Base-by-base conservation (phyloP, 2,888 invertebrate species). In the Camptogramma bilineatum region DNA sequence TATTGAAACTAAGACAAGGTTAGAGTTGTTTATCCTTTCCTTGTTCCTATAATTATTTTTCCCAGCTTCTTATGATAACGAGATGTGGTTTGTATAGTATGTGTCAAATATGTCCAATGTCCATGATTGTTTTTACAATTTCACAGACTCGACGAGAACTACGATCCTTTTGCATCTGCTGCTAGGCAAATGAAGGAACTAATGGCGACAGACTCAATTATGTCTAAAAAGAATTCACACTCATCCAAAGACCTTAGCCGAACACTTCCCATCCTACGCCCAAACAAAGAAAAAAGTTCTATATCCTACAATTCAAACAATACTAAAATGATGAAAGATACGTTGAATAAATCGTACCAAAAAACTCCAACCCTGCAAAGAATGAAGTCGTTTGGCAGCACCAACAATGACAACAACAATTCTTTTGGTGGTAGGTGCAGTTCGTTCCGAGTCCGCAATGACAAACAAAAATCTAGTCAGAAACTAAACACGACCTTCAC, bases 151-250 rank as follows among this genome's bases (percentile, higher is more conserved):
- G 93, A 93, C 73, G 94, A 94, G 77, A 93, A 87, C 76, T 97
- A 97, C 87, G 96, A 97, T 86, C 97, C 97, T 55, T 97, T 96
- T 87, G 88, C 95, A 73, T 95, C 95, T 72, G 97, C 97, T 52
- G 96, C 97, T 88, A 95, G 95, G 71, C 97, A 97, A 90, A 95
- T 97, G 91, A 95, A 96, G 88, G 97, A 97, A 81, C 94, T 97
- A 39, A 95, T 97, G 88, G 95, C 95, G 55, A 94, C 95, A 66
- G 95, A 95, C 73, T 94, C 95, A 60, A 91, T 89, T 81, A 85
- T 93, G 74, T 87, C 92, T 73, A 90, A 90, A 86, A 91, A 88
- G 81, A 69, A 83, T 70, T 86, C 88, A 78, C 85, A 79, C 54
- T 72, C 89, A 70, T 75, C 92, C 79, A 85, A 93, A 88, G 87